A percentile compares a stretch with the other conserved stretches of the same genome.
Evolutionary conservation across 2,888 invertebrate genomes (phyloP).

Genomic region (Catocala fraxini): DNA sequence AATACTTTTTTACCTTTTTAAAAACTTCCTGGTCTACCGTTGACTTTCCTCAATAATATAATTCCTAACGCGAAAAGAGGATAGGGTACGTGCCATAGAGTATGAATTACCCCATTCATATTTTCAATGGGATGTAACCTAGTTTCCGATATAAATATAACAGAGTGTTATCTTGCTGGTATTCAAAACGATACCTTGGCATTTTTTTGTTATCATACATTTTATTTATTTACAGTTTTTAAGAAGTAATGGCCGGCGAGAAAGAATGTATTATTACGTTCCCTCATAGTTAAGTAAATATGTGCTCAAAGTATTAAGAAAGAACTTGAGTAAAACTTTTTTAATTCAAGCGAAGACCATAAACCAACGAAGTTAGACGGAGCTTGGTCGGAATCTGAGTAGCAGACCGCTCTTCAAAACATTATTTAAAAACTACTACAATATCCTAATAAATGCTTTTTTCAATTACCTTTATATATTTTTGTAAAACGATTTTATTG

Average conservation of each 20-base stretch:
- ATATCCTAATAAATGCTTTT: constrained; percentile 41
- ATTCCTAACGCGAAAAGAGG: constrained; percentile 39
- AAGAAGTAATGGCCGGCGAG: constrained; percentile 19
- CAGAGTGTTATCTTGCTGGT: constrained; percentile 30
- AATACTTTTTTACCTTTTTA: constrained; percentile 31
- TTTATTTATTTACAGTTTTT: constrained; percentile 17
- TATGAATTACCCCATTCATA: constrained; percentile 44
- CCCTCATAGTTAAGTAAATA: constrained; percentile 48
- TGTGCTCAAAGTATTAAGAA: constrained; percentile 57
- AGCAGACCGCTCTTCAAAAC: constrained; percentile 55
- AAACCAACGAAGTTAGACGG: constrained; percentile 69
- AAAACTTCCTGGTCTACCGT: constrained; percentile 28
- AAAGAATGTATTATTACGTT: constrained; percentile 40
- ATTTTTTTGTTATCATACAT: not conserved
- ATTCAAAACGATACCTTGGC: constrained; percentile 18
- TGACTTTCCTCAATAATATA: constrained; percentile 47
- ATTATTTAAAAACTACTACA: constrained; percentile 56
- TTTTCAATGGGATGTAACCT: constrained; percentile 41
- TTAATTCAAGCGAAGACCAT: constrained; percentile 76
- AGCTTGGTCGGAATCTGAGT: constrained; percentile 53
- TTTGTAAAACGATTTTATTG: too few relatives aligned
- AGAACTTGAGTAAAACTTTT: constrained; percentile 67
- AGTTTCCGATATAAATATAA: constrained; percentile 36
- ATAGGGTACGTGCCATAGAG: constrained; percentile 42
- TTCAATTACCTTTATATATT: constrained; percentile 1